Percentiles rank a stretch among this genome's conserved stretches.
These are phyloP conservation scores for Conops quadrifasciatus DNA, from an alignment of 2,888 invertebrate species.

Conservation along the genomic window DNA sequence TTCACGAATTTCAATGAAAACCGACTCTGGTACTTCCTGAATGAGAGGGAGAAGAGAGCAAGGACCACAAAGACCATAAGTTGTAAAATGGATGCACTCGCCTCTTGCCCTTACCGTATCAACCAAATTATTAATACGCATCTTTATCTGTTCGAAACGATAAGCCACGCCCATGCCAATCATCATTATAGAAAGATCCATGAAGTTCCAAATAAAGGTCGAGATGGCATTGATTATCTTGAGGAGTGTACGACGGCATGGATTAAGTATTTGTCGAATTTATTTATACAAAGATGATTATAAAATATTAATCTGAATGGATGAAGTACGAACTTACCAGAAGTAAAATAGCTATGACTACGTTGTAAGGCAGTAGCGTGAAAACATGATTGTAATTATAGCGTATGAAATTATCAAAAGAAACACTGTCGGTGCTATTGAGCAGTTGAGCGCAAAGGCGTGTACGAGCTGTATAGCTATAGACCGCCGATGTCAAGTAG, in stretches of 20 bases:
- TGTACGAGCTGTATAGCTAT: conserved; percentile 45
- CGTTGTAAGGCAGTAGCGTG: conserved; percentile 49
- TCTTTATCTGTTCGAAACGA: conserved; percentile 73
- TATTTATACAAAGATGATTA: not conserved
- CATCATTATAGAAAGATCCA: conserved; percentile 77
- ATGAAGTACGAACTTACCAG: conserved; percentile 48
- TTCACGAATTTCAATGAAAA: conserved; percentile 74
- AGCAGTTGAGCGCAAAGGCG: conserved; percentile 35
- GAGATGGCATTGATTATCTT: conserved; percentile 52
- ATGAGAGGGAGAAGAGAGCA: conserved; percentile 4
- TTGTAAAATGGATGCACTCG: not conserved
- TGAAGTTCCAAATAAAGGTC: conserved; percentile 78
- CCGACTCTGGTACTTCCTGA: conserved; percentile 53
- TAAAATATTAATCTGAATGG: not conserved
- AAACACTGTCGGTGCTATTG: conserved; percentile 44
- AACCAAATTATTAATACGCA: conserved; percentile 53
- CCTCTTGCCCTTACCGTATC: conserved; percentile 47
- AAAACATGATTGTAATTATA: conserved; percentile 55
- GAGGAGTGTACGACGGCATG: too few species aligned
- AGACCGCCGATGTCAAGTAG: conserved; percentile 50
- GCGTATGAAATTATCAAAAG: conserved; percentile 49
- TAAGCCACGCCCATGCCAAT: conserved; percentile 74
- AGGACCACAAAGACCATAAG: not conserved
- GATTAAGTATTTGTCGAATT: not conserved
- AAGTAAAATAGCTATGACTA: conserved; percentile 43